These are phyloP conservation scores for Patella depressa DNA, from an alignment of 2,888 invertebrate genomes.

Conservation along the genomic window DNA sequence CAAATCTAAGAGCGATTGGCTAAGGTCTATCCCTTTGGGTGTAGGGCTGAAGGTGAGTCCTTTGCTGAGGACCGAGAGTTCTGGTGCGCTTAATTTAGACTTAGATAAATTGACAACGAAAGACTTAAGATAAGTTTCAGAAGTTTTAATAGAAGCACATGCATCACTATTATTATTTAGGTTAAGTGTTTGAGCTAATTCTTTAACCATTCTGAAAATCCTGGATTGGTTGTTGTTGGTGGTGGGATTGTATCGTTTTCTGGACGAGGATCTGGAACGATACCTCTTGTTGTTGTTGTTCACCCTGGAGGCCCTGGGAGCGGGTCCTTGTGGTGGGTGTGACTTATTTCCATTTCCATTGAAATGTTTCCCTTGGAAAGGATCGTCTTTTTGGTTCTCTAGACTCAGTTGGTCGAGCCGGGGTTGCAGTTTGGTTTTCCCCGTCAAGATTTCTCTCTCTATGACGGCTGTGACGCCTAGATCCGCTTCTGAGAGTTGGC, in stretches of 20 bases:
- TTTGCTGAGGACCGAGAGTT: neutral
- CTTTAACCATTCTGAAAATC: neutral
- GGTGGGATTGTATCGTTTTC: neutral
- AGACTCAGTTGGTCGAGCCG: neutral
- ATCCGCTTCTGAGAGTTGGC: neutral
- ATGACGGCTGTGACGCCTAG: neutral
- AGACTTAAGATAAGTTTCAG: neutral
- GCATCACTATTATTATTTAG: neutral
- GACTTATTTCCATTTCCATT: neutral
- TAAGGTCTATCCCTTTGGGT: neutral
- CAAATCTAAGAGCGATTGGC: neutral
- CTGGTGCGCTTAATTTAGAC: neutral
- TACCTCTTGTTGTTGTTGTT: neutral
- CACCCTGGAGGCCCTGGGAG: neutral
- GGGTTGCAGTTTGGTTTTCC: neutral
- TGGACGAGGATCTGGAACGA: neutral
- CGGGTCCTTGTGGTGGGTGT: neutral
- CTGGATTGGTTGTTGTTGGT: neutral
- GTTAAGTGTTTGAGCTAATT: neutral
- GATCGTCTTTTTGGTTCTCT: neutral
- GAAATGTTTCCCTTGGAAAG: neutral
- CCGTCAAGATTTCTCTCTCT: neutral
- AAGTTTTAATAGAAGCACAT: neutral
- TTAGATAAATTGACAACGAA: neutral
- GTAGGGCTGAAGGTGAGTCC: slow-evolving; percentile 8